Evolutionary conservation across 2,113 vertebrate genomes (phyloP).

Genomic region (Percina caprodes): DNA sequence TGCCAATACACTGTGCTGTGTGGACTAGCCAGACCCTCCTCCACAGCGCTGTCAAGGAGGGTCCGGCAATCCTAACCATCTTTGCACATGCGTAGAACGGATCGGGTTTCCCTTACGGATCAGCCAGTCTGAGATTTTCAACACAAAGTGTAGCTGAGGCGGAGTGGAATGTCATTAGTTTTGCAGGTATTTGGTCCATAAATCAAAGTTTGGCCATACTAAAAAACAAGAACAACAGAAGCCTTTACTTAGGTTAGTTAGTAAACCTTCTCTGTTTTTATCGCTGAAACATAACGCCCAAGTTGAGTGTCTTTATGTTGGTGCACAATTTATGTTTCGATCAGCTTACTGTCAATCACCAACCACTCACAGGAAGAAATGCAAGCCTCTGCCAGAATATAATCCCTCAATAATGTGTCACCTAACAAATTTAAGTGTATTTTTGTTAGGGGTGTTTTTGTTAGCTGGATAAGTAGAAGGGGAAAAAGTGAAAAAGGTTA

Average conservation of each 20-base stretch:
- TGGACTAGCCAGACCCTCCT: too few species aligned
- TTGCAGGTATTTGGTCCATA: neutral
- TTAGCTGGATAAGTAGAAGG: neutral
- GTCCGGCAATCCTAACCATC: too few species aligned
- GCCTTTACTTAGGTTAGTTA: neutral
- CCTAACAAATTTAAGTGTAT: neutral
- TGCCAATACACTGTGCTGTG: too few species aligned
- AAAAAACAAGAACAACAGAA: neutral
- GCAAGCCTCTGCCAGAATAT: slow-evolving; percentile 14
- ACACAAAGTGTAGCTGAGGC: neutral
- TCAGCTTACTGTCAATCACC: slow-evolving; percentile 32
- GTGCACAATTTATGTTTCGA: neutral
- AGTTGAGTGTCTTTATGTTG: slow-evolving; percentile 9
- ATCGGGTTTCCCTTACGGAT: too few species aligned
- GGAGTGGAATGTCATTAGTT: neutral
- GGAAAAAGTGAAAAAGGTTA: neutral
- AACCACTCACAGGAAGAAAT: slow-evolving; percentile 12
- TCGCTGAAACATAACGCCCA: neutral
- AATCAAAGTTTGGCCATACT: neutral
- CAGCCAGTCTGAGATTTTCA: neutral
- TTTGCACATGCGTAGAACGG: too few species aligned
- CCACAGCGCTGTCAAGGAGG: too few species aligned
- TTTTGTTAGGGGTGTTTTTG: slow-evolving; percentile 6
- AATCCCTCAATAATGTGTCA: neutral
- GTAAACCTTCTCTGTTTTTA: neutral